Conservation (phyloP, 2,888 invertebrate genomes). For the Thelaira solivaga region DNA sequence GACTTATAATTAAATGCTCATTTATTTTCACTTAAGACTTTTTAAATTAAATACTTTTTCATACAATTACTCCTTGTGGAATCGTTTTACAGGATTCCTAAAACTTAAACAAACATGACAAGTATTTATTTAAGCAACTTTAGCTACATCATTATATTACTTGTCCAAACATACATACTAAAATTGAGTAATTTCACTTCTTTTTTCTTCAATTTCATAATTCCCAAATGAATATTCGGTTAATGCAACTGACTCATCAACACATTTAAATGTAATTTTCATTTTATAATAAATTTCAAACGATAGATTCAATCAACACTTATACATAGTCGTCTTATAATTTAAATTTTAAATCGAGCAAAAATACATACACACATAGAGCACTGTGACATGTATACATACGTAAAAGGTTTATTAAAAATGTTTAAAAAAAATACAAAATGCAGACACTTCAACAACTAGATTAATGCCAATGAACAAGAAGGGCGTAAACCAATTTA, state of each 20-base stretch:
- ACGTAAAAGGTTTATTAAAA: slow-evolving; percentile 58
- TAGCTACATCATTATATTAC: slow-evolving; percentile 23
- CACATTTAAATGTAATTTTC: neutral
- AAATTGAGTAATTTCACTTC: slow-evolving; percentile 47
- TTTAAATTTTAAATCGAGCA: too few species aligned
- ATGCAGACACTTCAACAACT: slow-evolving; percentile 53
- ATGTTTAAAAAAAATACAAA: slow-evolving; percentile 61
- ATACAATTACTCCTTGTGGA: too few species aligned
- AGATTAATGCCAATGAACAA: slow-evolving; percentile 61
- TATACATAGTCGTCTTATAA: too few species aligned
- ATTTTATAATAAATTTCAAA: slow-evolving; percentile 3
- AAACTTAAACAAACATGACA: neutral
- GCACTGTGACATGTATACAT: neutral
- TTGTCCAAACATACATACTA: slow-evolving; percentile 14
- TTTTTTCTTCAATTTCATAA: slow-evolving; percentile 46
- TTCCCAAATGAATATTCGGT: slow-evolving; percentile 28
- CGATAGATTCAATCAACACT: too few species aligned
- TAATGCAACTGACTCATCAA: slow-evolving; percentile 22
- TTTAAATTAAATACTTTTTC: too few species aligned
- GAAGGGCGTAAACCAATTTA: slow-evolving; percentile 61
- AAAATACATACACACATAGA: neutral
- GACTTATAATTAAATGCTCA: too few species aligned
- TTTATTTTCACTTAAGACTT: too few species aligned
- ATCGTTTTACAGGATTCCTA: too few species aligned
- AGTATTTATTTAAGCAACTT: neutral